A percentile compares a stretch with the other conserved stretches of the same genome.
phyloP scores from a whole-genome alignment of 2,888 invertebrate species.

The Agriotes lineatus region DNA sequence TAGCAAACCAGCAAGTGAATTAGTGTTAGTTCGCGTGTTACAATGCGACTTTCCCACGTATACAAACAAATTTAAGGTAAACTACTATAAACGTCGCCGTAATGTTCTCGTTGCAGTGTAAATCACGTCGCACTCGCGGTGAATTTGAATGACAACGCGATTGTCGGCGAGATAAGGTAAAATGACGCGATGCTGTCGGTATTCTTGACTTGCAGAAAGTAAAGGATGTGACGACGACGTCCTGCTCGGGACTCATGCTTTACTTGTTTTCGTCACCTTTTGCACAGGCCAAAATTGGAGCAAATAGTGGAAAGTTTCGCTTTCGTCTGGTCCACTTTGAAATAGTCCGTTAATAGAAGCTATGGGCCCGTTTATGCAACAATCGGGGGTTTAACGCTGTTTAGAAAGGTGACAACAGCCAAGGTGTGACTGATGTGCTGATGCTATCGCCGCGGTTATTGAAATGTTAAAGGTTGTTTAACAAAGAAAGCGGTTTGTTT shows the following conservation, averaged over 20 bases:
- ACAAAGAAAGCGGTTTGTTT: constrained; percentile 2
- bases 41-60: constrained; percentile 30
- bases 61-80: constrained; percentile 36
- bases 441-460: constrained; percentile 28
- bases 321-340: constrained; percentile 10
- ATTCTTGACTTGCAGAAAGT: constrained; percentile 36
- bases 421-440: constrained; percentile 31
- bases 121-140: constrained; percentile 43
- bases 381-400: constrained; percentile 8
- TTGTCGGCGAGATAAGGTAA: constrained; percentile 40
- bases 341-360: background rate
- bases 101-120: constrained; percentile 44
- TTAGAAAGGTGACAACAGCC: constrained; percentile 37
- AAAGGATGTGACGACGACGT: constrained; percentile 26
- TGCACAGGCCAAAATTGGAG: background rate
- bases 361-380: constrained; percentile 21
- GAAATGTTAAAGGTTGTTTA: constrained; percentile 21
- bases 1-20: no score
- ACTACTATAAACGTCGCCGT: constrained; percentile 29
- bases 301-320: constrained; percentile 20
- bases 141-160: constrained; percentile 47
- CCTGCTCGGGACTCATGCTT: constrained; percentile 21
- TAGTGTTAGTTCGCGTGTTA: background rate
- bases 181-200: constrained; percentile 41
- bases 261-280: constrained; percentile 4